Percentiles rank a stretch among this genome's conserved stretches.
Conservation (phyloP, 64 coral and sea anemone species). For the Montipora foliosa region DNA sequence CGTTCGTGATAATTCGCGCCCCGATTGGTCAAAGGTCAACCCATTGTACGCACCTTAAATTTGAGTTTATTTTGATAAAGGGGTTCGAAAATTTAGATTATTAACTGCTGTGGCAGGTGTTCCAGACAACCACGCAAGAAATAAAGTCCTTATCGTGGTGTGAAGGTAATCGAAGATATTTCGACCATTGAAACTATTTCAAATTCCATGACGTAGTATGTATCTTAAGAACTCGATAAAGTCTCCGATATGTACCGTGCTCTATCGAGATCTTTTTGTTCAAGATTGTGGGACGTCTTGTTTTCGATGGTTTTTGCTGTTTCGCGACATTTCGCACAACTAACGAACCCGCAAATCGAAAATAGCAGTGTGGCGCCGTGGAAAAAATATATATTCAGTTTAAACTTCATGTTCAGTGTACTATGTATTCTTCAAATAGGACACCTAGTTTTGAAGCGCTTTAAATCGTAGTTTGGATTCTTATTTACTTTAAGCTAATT, state of each 20-base stretch:
- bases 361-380: not conserved
- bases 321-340: slow-evolving; percentile 1
- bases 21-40: not conserved
- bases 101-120: slow-evolving; percentile 41
- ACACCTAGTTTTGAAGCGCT: not conserved
- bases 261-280: not conserved
- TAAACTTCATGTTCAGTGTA: not conserved
- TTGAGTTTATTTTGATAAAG: slow-evolving; percentile 52
- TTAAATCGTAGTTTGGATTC: not conserved
- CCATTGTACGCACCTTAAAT: slow-evolving; percentile 41
- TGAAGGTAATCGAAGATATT: not conserved
- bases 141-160: slow-evolving; percentile 26
- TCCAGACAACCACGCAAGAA: not conserved
- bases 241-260: not conserved
- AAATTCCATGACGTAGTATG: slow-evolving; percentile 6
- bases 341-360: slow-evolving; percentile 41
- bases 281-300: slow-evolving; percentile 4
- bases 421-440: not conserved
- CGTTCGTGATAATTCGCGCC: not conserved
- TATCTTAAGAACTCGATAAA: not conserved
- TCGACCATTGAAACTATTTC: slow-evolving; percentile 11
- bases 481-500: not conserved
- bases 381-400: not conserved
- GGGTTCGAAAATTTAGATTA: slow-evolving; percentile 46
- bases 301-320: slow-evolving; percentile 28